Evolutionary conservation across 2,888 invertebrate species (phyloP), one percentile per base, ranked within the genome.

Genomic region (Cephalotes varians): DNA sequence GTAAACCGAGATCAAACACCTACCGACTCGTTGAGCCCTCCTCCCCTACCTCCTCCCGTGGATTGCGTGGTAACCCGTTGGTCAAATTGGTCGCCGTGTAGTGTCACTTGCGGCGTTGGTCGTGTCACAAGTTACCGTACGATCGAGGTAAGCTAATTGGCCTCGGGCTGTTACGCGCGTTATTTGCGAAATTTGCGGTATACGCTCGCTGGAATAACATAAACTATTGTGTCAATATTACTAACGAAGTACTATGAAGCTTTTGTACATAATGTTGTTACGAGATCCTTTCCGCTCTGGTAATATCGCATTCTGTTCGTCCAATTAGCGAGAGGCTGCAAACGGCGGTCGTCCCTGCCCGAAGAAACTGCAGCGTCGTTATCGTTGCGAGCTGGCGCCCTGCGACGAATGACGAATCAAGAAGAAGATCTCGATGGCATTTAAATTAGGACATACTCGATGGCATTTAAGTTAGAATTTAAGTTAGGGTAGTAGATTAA

Each of bases 21-120:
- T 37, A 25, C 76, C 65, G 31, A 60, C 71, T 51, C 83, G 51
- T 58, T 82, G 15, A 31, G 69, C 7, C 82, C 72, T 51, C 79
- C 85, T 21, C 94, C 95, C 0, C 58, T 15, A 37, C n/a, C n/a
- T 64, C 47, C 4, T 18, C 77, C 71, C 4, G 93, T 95, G 18
- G 96, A 97, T 93, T 98, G 98, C 90, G 95, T 96, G 90, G 95
- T 98, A 91, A 96, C 97, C 1, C 96, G 96, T 60, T 99, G 98
- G 98, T 96, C 97, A 40, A 96, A 96, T 69, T 99, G 98, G 98
- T 96, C 97, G 37, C 95, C 96, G 1, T 99, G 99, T 94, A 98
- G 96, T 92, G 97, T 96, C 5, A 95, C 96, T 25, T 98, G 98
- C 94, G 98, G 98, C 37, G 92, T 95, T 15, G 98, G 98, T 21